Evolutionary conservation across 2,113 vertebrate species (phyloP).

Genomic region (Suncus etruscus): DNA sequence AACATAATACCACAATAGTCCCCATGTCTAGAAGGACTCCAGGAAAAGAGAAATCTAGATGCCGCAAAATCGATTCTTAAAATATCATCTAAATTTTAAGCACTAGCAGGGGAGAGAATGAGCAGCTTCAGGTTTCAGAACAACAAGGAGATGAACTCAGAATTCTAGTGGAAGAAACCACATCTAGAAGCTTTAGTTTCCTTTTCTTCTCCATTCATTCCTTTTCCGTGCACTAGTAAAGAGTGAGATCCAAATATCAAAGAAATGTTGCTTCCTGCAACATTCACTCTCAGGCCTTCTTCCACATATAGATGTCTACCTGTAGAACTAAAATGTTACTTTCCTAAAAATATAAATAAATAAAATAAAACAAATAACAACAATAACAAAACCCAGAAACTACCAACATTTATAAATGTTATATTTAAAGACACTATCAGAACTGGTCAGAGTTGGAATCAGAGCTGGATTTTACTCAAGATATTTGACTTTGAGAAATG

Average conservation of each 20-base stretch:
- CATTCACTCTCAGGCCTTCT: background rate
- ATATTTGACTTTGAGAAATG: background rate
- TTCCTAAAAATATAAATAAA: no score
- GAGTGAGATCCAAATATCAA: background rate
- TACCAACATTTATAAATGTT: background rate
- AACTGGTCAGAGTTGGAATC: background rate
- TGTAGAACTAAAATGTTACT: background rate
- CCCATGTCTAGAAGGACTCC: background rate
- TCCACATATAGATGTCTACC: background rate
- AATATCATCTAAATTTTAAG: background rate
- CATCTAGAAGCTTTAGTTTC: background rate
- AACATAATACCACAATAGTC: background rate
- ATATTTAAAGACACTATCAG: background rate
- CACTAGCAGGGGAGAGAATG: background rate
- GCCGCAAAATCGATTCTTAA: background rate
- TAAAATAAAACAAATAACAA: no score
- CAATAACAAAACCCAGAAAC: no score
- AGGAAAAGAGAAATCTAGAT: background rate
- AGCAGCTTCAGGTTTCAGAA: background rate
- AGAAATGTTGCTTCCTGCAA: background rate
- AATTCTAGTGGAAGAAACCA: background rate
- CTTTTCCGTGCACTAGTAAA: background rate
- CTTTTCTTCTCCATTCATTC: no score
- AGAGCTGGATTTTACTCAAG: background rate
- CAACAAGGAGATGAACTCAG: background rate